Base-by-base conservation (phyloP, 2,888 invertebrate species). In the Brassicogethes aeneus region DNA sequence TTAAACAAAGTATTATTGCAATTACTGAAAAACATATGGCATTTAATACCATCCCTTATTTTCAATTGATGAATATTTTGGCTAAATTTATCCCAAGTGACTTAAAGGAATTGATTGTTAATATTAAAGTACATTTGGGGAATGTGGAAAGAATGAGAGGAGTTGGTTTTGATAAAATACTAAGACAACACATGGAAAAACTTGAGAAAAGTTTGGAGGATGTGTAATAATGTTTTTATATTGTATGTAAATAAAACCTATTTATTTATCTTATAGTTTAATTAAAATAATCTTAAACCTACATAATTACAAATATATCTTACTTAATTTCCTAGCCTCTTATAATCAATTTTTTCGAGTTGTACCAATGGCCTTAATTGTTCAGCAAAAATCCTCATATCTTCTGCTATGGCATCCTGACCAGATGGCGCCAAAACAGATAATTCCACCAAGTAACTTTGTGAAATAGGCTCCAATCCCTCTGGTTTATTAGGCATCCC, bases 331-430 rank as follows among this genome's bases (percentile, higher is more conserved):
- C 69, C 70, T 15, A 86, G 70, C 45, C 87, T 71, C 61, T 88
- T 87, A 64, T 89, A 91, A 70, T 94, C 94, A 38, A 93, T 85
- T 70, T 94, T 94, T 61, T 94, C 94, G 3, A 95, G 74, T 52
- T 87, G 86, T 2, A 94, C 93, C 5, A 94, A 72, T 0, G 96
- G 95, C 57, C 88, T 82, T 2, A 96, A 72, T 61, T 95, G 94
- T 62, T 96, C 95, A 0, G 95, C 91, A 70, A 96, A 94, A 16
- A 85, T 80, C 45, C 88, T 80, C 87, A 96, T 94, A 61, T 96
- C 95, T 59, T 95, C 95, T 2, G 89, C 95, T 42, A 96, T 89
- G 14, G 90, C 88, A 64, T 95, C 94, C 66, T 95, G 91, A 0
- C 91, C 91, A 54, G 85, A 84, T 0, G 91, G 91, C 2, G 93